A percentile compares a stretch with the other conserved stretches of the same genome.
These are phyloP conservation scores for Rhabdomys pumilio DNA, from an alignment of 2,797 vertebrate genomes.

Conservation along the genomic window DNA sequence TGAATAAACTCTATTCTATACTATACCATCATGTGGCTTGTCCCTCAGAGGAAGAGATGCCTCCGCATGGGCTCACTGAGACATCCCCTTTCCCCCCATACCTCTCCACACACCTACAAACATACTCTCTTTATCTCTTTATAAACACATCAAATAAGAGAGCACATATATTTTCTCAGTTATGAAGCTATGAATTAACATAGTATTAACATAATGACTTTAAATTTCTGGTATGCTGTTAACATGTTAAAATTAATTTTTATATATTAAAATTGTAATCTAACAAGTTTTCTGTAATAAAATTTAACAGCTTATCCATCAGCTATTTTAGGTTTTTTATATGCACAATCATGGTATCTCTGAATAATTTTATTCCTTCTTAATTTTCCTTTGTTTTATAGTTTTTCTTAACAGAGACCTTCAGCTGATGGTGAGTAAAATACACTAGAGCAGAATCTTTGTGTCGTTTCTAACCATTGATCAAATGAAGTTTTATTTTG, in stretches of 20 bases:
- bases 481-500: not conserved
- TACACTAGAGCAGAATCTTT: not conserved
- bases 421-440: not conserved
- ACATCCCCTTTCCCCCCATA: too few relatives aligned
- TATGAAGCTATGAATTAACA: not conserved
- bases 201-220: not conserved
- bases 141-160: too few relatives aligned
- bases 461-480: not conserved
- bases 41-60: too few relatives aligned
- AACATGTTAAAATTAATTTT: constrained; percentile 28
- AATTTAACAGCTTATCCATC: constrained; percentile 4
- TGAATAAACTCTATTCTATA: too few relatives aligned
- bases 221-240: not conserved
- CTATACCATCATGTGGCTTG: too few relatives aligned
- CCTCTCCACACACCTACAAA: too few relatives aligned
- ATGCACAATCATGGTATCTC: not conserved
- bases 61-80: too few relatives aligned
- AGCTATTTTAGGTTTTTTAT: not conserved
- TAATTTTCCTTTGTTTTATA: not conserved
- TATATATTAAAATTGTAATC: not conserved
- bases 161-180: not conserved
- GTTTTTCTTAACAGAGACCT: not conserved
- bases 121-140: too few relatives aligned
- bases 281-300: constrained; percentile 28
- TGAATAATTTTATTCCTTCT: constrained; percentile 10